These are phyloP conservation scores for Tiphia femorata DNA, from an alignment of 2,888 invertebrate species.

Conservation along the genomic window DNA sequence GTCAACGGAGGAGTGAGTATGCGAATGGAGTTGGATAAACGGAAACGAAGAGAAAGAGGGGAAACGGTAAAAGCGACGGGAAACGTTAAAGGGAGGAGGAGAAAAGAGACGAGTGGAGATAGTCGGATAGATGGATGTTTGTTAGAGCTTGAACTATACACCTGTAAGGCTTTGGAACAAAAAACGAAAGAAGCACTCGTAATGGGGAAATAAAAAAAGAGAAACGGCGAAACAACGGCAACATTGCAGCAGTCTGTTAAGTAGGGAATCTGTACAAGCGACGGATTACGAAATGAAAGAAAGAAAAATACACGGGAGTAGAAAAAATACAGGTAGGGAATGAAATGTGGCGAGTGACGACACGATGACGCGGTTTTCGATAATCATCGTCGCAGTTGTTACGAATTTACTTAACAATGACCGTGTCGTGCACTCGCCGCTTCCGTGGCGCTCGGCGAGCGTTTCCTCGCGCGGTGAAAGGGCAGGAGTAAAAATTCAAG, in stretches of 20 bases:
- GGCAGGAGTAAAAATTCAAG: constrained; percentile 45
- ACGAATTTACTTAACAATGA: constrained; percentile 55
- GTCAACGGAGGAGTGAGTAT: not conserved
- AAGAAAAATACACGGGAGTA: not conserved
- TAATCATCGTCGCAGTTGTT: constrained; percentile 51
- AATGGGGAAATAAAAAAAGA: no score
- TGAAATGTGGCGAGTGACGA: constrained; percentile 1
- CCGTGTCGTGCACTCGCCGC: constrained; percentile 29
- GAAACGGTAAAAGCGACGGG: constrained; percentile 20
- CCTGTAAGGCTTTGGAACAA: no score
- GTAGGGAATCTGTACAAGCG: no score
- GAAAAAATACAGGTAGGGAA: not conserved
- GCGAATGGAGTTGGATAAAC: no score
- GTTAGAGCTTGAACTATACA: no score
- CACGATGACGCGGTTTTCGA: constrained; percentile 45
- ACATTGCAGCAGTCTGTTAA: no score
- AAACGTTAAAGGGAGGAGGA: no score
- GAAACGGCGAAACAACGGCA: not conserved
- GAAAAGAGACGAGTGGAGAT: no score
- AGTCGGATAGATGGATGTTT: no score
- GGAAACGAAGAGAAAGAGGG: not conserved
- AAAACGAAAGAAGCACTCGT: no score
- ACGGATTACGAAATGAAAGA: no score
- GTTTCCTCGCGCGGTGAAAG: constrained; percentile 17
- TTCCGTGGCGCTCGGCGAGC: not conserved